These are phyloP conservation scores for Lasioglossum zephyrum DNA, from an alignment of 2,888 invertebrate species.

Conservation along the genomic window DNA sequence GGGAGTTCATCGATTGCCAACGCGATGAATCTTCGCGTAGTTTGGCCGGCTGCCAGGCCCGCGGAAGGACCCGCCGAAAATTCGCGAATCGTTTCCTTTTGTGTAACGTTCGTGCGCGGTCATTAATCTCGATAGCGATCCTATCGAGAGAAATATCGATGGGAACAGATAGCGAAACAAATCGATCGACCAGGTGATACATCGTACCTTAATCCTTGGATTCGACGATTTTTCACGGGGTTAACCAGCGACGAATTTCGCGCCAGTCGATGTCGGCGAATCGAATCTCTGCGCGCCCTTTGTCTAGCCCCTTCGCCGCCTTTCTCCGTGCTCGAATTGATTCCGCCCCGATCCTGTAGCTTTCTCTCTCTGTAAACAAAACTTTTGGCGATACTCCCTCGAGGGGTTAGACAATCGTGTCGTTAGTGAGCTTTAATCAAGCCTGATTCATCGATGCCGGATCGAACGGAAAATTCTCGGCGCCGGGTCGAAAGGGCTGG, in stretches of 20 bases:
- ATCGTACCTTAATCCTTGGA: slow-evolving; percentile 38
- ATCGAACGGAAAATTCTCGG: slow-evolving; percentile 5
- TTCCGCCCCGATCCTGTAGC: neutral
- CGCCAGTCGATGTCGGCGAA: neutral
- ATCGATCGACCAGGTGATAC: slow-evolving; percentile 31
- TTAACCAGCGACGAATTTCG: slow-evolving; percentile 15
- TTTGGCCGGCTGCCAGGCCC: slow-evolving; percentile 31
- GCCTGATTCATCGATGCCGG: slow-evolving; percentile 29
- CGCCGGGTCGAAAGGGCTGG: neutral
- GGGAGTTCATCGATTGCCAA: neutral
- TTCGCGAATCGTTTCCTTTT: slow-evolving; percentile 32
- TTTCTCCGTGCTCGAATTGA: neutral
- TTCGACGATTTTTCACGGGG: slow-evolving; percentile 41
- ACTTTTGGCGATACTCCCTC: slow-evolving; percentile 11
- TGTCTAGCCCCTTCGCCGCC: neutral
- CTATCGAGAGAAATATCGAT: slow-evolving; percentile 9
- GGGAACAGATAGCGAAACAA: slow-evolving; percentile 40
- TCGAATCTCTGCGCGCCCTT: neutral
- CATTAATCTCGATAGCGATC: slow-evolving; percentile 33
- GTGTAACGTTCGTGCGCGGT: slow-evolving; percentile 6
- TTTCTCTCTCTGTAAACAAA: neutral
- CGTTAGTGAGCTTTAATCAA: slow-evolving; percentile 22
- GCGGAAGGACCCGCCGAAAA: slow-evolving; percentile 36
- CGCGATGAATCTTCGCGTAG: slow-evolving; percentile 16
- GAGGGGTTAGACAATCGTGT: neutral